Conservation (phyloP, 2,113 vertebrate species). For the Sakesphorus luctuosus region DNA sequence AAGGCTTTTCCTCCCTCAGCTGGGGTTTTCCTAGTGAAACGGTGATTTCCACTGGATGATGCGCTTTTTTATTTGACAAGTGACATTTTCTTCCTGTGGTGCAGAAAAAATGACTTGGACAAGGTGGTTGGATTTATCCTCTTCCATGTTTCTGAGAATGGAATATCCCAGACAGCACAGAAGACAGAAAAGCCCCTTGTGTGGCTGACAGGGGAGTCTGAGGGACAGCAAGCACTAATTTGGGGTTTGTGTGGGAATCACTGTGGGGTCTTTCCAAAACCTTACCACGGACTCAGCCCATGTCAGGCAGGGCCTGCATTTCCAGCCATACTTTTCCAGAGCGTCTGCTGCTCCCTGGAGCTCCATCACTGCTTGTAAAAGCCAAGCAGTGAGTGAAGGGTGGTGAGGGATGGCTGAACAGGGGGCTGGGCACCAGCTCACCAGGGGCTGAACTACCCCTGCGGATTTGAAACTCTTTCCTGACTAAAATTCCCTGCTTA, state of each 20-base stretch:
- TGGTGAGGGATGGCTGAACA: fast-evolving
- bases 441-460: not conserved
- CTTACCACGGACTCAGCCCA: not conserved
- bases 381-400: not conserved
- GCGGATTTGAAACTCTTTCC: not conserved
- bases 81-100: not conserved
- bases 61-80: not conserved
- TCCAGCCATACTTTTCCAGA: not conserved
- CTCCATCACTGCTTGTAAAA: not conserved
- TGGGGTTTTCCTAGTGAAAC: not conserved
- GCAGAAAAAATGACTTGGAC: not conserved
- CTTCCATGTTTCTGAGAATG: not conserved
- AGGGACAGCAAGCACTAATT: not conserved
- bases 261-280: not conserved
- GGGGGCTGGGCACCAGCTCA: not conserved
- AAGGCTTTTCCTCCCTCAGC: not conserved
- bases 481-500: not conserved
- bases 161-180: not conserved
- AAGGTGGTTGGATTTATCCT: not conserved
- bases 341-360: not conserved
- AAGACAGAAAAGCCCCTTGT: not conserved
- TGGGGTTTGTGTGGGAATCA: not conserved
- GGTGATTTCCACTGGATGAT: not conserved
- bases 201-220: not conserved
- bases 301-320: fast-evolving